phyloP scores from a whole-genome alignment of 2,888 invertebrate genomes.

The Cotesia congregata region DNA sequence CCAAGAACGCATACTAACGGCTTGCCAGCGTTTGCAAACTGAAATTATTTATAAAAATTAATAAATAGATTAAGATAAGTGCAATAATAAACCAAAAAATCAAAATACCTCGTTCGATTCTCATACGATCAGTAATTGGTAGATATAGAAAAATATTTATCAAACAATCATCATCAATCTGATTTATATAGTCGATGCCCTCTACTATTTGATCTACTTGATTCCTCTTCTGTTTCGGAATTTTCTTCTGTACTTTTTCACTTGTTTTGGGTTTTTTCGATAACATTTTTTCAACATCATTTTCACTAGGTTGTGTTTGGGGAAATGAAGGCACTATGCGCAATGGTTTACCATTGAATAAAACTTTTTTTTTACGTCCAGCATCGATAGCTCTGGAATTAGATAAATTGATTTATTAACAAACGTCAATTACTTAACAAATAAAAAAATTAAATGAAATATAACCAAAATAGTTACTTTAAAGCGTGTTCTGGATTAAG shows the following conservation, averaged over 20 bases:
- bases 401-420: background rate
- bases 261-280: background rate
- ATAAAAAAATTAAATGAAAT: background rate
- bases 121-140: constrained; percentile 12
- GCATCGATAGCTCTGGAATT: background rate
- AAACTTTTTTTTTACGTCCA: background rate
- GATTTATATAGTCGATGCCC: constrained; percentile 6
- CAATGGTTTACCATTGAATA: background rate
- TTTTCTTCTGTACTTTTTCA: background rate
- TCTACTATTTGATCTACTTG: too few species aligned
- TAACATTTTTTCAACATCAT: background rate
- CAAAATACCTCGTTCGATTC: constrained; percentile 24
- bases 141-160: constrained; percentile 24
- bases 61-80: background rate
- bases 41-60: background rate
- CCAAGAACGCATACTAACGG: constrained; percentile 18
- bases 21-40: constrained; percentile 33
- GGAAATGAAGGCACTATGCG: background rate
- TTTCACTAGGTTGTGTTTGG: background rate
- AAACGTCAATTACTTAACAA: background rate
- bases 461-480: background rate
- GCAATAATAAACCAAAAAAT: background rate
- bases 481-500: background rate
- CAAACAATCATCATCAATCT: constrained; percentile 34
- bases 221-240: background rate